Evolutionary conservation across 2,797 vertebrate species (phyloP).

Genomic region (Enteromius viviparus): DNA sequence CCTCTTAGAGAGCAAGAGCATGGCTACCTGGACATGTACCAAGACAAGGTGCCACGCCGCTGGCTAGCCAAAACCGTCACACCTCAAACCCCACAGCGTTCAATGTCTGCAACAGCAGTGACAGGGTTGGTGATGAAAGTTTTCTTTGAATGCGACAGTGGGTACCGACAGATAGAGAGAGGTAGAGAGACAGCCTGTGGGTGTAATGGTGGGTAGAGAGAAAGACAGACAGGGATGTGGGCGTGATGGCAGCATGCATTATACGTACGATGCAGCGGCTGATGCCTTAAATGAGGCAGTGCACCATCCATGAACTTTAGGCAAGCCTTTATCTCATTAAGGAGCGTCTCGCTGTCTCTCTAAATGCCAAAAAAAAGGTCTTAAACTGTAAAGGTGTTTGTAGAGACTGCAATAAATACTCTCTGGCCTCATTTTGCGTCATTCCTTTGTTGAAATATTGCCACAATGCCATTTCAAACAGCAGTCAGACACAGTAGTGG

Average conservation of each 20-base stretch:
- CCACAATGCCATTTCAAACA: constrained; percentile 42
- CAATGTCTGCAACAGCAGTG: neutral
- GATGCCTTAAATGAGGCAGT: constrained; percentile 40
- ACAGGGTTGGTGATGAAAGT: neutral
- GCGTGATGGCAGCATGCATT: constrained; percentile 40
- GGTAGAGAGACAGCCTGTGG: constrained; percentile 33
- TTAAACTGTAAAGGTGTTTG: constrained; percentile 33
- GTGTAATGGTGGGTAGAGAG: constrained; percentile 32
- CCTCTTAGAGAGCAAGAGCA: constrained; percentile 19
- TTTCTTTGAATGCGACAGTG: constrained; percentile 1
- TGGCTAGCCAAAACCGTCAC: neutral
- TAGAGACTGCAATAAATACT: neutral
- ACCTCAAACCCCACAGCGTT: constrained; percentile 3
- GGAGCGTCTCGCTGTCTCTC: constrained; percentile 2
- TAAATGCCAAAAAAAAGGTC: constrained; percentile 14
- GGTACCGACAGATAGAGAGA: constrained; percentile 14
- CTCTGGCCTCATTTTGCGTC: neutral
- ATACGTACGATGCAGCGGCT: constrained; percentile 22
- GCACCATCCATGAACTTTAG: constrained; percentile 9
- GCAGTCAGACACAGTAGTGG: constrained; percentile 21
- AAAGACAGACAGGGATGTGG: constrained; percentile 25
- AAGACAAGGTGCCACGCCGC: constrained; percentile 1
- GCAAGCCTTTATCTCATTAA: constrained; percentile 18
- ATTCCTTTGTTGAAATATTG: constrained; percentile 32
- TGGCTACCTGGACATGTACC: constrained; percentile 44